Evolutionary conservation across 2,888 invertebrate species (phyloP).

Genomic region (Campoplex capitator): DNA sequence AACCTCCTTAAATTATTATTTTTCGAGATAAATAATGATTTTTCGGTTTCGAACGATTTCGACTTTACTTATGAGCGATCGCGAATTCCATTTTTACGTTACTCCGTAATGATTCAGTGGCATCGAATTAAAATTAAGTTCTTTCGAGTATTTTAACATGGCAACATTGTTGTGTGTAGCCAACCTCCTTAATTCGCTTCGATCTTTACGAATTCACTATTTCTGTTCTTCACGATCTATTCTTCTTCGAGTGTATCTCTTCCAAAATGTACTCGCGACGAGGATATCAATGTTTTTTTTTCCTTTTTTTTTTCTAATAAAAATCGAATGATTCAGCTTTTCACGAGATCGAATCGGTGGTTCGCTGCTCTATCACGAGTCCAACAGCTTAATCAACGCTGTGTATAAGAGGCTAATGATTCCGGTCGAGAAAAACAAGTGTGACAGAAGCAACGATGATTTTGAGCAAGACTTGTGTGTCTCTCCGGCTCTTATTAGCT

Average conservation of each 20-base stretch:
- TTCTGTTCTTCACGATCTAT: too few relatives aligned
- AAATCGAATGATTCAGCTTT: not conserved
- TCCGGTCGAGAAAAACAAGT: slow-evolving; percentile 46
- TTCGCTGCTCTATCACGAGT: slow-evolving; percentile 77
- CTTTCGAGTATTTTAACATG: too few relatives aligned
- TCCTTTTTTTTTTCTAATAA: too few relatives aligned
- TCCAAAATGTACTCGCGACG: slow-evolving; percentile 43
- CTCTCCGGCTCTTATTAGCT: not conserved
- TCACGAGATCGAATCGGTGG: slow-evolving; percentile 56
- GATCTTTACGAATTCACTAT: not conserved
- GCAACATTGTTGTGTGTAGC: too few relatives aligned
- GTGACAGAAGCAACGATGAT: slow-evolving; percentile 26
- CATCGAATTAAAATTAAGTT: too few relatives aligned
- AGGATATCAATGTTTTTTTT: slow-evolving; percentile 60
- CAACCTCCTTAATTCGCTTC: not conserved
- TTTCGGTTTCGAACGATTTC: too few relatives aligned
- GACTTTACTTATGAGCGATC: too few relatives aligned
- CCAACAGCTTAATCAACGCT: slow-evolving; percentile 79
- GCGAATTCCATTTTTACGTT: too few relatives aligned
- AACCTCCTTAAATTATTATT: too few relatives aligned
- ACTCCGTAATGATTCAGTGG: too few relatives aligned
- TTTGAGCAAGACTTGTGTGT: slow-evolving; percentile 34
- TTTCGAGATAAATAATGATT: too few relatives aligned
- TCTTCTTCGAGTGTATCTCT: slow-evolving; percentile 43
- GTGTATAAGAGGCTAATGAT: slow-evolving; percentile 74